phyloP scores from a whole-genome alignment of 1,140 invertebrate genomes.

The Pissodes strobi region DNA sequence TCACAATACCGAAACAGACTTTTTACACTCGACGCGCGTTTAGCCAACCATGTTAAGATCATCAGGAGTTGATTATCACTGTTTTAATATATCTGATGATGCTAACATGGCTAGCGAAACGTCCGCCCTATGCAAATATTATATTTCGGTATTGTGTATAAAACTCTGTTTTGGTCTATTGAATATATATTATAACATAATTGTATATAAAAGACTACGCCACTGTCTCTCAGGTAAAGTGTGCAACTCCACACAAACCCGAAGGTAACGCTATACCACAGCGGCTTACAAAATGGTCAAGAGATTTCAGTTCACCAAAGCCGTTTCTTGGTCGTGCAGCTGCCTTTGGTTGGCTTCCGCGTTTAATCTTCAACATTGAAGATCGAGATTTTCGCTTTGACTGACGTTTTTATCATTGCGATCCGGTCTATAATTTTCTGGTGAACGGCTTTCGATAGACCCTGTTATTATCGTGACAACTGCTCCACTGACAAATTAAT shows the following conservation, averaged over 20 bases:
- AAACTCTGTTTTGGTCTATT: no score
- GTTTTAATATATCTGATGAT: no score
- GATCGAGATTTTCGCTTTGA: constrained; percentile 8
- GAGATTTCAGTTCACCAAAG: constrained; percentile 23
- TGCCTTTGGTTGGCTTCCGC: neutral
- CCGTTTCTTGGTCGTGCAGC: constrained; percentile 13
- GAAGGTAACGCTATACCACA: constrained; percentile 19
- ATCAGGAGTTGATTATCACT: no score
- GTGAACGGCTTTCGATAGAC: constrained; percentile 6
- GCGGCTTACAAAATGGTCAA: constrained; percentile 23
- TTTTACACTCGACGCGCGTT: no score
- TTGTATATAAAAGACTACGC: no score
- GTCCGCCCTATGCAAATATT: no score
- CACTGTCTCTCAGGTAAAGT: constrained; percentile 21
- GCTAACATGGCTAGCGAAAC: no score
- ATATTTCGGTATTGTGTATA: no score
- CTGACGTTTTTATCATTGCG: neutral
- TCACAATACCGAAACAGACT: no score
- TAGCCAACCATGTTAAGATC: no score
- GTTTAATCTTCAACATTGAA: constrained; percentile 8
- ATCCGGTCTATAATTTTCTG: constrained; percentile 3
- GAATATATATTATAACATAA: no score
- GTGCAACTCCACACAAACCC: constrained; percentile 15
- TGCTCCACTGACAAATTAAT: neutral
- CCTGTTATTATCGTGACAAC: constrained; percentile 12